phyloP scores from a whole-genome alignment of 2,797 vertebrate species.

The Valencia hispanica region DNA sequence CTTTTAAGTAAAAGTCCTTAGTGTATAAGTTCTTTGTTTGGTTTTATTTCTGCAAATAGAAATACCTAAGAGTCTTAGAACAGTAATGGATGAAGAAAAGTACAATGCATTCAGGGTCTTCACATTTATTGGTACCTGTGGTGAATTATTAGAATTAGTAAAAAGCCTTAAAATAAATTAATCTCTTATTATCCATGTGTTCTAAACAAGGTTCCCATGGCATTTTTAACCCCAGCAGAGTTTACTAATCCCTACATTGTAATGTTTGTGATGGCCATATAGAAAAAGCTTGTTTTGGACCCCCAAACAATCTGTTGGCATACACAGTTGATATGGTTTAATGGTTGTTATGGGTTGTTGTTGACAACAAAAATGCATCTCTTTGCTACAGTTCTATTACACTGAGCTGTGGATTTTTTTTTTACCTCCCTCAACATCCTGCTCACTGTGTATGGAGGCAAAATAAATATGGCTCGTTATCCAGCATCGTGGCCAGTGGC shows the following conservation, averaged over 20 bases:
- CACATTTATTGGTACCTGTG: constrained; percentile 1
- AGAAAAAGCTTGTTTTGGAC: not conserved
- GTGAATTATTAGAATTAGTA: not conserved
- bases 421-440: not conserved
- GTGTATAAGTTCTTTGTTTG: not conserved
- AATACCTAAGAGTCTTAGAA: not conserved
- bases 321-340: not conserved
- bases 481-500: not conserved
- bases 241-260: not conserved
- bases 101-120: not conserved
- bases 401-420: not conserved
- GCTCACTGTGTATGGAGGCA: not conserved
- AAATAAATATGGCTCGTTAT: not conserved
- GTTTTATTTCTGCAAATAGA: not conserved
- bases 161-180: not conserved
- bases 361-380: not conserved
- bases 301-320: not conserved
- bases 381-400: not conserved
- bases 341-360: not conserved
- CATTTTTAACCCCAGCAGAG: not conserved
- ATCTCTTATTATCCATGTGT: not conserved
- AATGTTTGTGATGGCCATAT: not conserved
- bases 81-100: not conserved
- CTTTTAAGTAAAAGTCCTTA: not conserved
- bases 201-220: not conserved